Base-by-base conservation (phyloP, 2,888 invertebrate genomes). In the Clistopyga incitator region DNA sequence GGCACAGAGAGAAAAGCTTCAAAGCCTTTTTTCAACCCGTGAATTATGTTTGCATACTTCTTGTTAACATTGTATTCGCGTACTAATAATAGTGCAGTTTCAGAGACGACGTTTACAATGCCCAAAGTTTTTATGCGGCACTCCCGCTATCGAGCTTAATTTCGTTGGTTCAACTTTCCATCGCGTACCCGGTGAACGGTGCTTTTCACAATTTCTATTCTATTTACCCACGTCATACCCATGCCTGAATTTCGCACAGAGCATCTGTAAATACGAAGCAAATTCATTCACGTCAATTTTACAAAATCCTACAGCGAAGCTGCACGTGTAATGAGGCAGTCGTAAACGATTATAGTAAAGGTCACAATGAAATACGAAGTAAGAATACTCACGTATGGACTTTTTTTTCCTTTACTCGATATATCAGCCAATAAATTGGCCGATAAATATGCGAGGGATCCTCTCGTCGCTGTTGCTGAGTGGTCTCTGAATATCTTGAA, bases 21-120 rank as follows among this genome's bases (percentile, higher is more conserved):
- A 61, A 78, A n/a, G n/a, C n/a, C 56, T 78, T 84, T 85, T 84
- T 86, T 72, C 67, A 20, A 59, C 64, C 77, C 72, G 50, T 72
- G 84, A 82, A 86, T 86, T 87, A 78, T 87, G 88, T 88, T 88
- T 87, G 86, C 87, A 85, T 84, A 86, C 87, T 88, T 85, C 86
- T 85, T 85, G 86, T 86, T 86, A 88, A 87, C 86, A 82, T 84
- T 84, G 87, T 86, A 87, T 86, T 85, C 86, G 82, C 85, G 75
- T 68, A 81, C 81, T 74, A 85, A 87, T 86, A 86, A 85, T 86
- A 81, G 81, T 85, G 79, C 78, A 77, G 59, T 50, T 38, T 45
- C 34, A 2, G 34, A 2, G 34, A 67, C 67, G 67, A 72, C 71
- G 67, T 54, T 61, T 29, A 59, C 75, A 76, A 56, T 61, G 47